Conservation (phyloP, 2,113 vertebrate species). For the Meleagris gallopavo region DNA sequence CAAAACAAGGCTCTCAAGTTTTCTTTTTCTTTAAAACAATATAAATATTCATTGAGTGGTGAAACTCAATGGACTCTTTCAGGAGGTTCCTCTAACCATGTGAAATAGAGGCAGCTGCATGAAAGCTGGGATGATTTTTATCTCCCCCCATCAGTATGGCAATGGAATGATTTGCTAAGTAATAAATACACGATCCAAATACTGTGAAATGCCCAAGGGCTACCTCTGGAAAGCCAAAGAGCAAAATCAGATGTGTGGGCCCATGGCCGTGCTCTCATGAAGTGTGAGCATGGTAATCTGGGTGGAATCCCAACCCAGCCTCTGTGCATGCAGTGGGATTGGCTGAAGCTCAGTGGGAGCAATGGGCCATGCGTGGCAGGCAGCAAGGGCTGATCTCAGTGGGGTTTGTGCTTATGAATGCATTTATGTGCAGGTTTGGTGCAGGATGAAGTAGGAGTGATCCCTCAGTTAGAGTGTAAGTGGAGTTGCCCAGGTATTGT, state of each 20-base stretch:
- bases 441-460: not conserved
- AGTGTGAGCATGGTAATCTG: not conserved
- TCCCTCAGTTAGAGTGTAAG: not conserved
- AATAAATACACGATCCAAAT: not conserved
- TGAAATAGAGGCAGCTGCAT: not conserved
- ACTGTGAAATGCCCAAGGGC: not conserved
- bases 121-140: not conserved
- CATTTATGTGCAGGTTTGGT: not conserved
- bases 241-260: not conserved
- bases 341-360: accelerated
- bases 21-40: conserved; percentile 42
- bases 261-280: not conserved
- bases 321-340: accelerated
- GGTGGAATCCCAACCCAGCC: not conserved
- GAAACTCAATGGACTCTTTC: conserved; percentile 34
- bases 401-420: not conserved
- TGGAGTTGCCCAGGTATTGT: not conserved
- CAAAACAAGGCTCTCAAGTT: conserved; percentile 53
- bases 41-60: conserved; percentile 44
- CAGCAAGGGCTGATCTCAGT: not conserved
- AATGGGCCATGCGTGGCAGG: not conserved
- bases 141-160: not conserved
- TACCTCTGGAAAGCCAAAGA: not conserved
- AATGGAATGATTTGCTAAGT: not conserved
- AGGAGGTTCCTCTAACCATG: not conserved